Conservation (phyloP, 2,797 vertebrate species). For the Serranus cabrilla region DNA sequence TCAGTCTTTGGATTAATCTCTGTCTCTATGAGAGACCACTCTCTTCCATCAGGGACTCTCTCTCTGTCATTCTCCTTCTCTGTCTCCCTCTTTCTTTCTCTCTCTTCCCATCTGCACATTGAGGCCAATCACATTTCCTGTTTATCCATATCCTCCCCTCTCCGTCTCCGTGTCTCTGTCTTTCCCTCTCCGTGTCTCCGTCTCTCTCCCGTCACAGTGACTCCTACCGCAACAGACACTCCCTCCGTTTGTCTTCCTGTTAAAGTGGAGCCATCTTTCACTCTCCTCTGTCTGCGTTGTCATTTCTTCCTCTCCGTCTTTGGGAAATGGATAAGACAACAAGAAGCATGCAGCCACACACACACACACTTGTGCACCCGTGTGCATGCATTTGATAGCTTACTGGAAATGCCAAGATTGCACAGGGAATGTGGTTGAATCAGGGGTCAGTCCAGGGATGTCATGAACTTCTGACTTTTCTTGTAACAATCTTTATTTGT, state of each 20-base stretch:
- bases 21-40: constrained; percentile 55
- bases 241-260: constrained; percentile 59
- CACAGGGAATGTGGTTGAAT: constrained; percentile 24
- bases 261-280: constrained; percentile 62
- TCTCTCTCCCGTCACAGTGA: constrained; percentile 47
- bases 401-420: constrained; percentile 43
- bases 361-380: constrained; percentile 5
- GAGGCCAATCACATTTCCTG: constrained; percentile 69
- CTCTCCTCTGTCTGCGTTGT: constrained; percentile 49
- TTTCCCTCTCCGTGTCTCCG: constrained; percentile 36
- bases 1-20: constrained; percentile 56
- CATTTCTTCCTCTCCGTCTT: constrained; percentile 40
- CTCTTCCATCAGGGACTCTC: constrained; percentile 63
- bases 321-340: constrained; percentile 36
- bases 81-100: constrained; percentile 26
- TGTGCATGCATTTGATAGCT: constrained; percentile 31
- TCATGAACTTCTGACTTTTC: background rate
- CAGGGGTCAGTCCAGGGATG: background rate
- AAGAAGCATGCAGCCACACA: constrained; percentile 18
- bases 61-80: constrained; percentile 45
- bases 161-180: constrained; percentile 35
- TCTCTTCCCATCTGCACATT: constrained; percentile 50
- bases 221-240: constrained; percentile 41
- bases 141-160: constrained; percentile 67
- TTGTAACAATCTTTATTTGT: background rate